These are phyloP conservation scores for Pocillopora meandrina DNA, from an alignment of 92 coral and sea anemone species.

Conservation along the genomic window DNA sequence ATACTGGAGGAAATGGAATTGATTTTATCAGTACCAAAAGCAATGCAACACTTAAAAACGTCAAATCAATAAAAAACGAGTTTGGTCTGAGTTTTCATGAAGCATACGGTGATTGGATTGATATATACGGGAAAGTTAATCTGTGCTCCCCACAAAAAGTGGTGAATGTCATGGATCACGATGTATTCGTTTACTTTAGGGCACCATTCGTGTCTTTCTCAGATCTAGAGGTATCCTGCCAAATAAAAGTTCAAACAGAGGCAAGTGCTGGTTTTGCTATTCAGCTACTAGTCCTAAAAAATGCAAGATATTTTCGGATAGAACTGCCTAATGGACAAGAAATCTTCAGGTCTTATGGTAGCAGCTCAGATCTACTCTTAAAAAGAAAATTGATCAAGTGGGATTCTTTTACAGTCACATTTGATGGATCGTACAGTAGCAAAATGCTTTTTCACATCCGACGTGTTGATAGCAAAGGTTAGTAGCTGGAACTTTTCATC, in stretches of 20 bases:
- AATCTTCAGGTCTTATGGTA: not conserved
- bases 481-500: not conserved
- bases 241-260: slow-evolving; percentile 5
- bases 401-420: slow-evolving; percentile 13
- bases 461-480: slow-evolving; percentile 6
- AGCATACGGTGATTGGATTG: not conserved
- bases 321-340: not conserved
- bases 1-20: slow-evolving; percentile 33
- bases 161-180: not conserved
- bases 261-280: not conserved
- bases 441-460: slow-evolving; percentile 14
- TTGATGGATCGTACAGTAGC: slow-evolving; percentile 21
- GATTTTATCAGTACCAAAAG: not conserved
- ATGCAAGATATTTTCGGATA: not conserved
- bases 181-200: slow-evolving; percentile 8
- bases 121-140: slow-evolving; percentile 21
- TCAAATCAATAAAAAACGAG: not conserved
- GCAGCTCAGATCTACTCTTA: not conserved
- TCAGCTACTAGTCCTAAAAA: slow-evolving; percentile 15
- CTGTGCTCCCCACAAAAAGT: not conserved
- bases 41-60: slow-evolving; percentile 14
- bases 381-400: slow-evolving; percentile 4
- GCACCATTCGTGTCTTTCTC: not conserved
- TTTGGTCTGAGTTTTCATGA: slow-evolving; percentile 14
- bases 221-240: not conserved